A percentile compares a stretch with the other conserved stretches of the same genome.
Evolutionary conservation across 2,888 invertebrate species (phyloP).

Genomic region (Acleris sparsana): DNA sequence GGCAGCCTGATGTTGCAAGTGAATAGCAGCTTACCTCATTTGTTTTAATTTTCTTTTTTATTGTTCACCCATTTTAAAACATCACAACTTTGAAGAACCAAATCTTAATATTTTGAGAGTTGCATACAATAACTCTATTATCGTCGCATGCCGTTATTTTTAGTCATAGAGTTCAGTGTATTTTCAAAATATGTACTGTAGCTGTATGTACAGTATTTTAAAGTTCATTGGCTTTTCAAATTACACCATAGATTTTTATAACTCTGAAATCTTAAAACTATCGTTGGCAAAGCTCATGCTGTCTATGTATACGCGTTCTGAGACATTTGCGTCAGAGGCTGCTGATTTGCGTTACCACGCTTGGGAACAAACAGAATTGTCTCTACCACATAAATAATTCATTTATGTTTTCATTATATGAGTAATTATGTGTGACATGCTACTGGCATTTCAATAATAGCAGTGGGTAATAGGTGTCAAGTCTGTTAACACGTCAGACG

Average conservation of each 20-base stretch:
- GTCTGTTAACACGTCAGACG: slow-evolving; percentile 9
- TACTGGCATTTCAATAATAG: slow-evolving; percentile 8
- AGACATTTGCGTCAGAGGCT: slow-evolving; percentile 39
- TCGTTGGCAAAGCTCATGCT: slow-evolving; percentile 6
- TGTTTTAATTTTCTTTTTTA: neutral
- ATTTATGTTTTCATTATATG: slow-evolving; percentile 18
- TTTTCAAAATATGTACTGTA: slow-evolving; percentile 1
- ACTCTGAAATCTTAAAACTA: slow-evolving; percentile 4
- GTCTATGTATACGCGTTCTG: slow-evolving; percentile 15
- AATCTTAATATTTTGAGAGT: neutral
- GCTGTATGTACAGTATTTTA: neutral
- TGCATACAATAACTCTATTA: neutral
- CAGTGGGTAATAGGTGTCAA: slow-evolving; percentile 8
- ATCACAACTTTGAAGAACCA: too few relatives aligned
- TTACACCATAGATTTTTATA: slow-evolving; percentile 8
- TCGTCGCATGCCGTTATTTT: neutral
- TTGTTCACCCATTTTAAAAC: too few relatives aligned
- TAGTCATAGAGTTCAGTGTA: slow-evolving; percentile 1
- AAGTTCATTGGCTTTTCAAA: slow-evolving; percentile 20
- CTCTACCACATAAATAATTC: slow-evolving; percentile 10
- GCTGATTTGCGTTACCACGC: slow-evolving; percentile 33
- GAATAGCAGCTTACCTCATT: neutral
- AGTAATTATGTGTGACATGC: slow-evolving; percentile 21
- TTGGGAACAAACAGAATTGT: slow-evolving; percentile 37
- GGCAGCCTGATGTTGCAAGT: neutral